These are phyloP conservation scores for Danio jaintianensis DNA, from an alignment of 2,797 vertebrate genomes.

Conservation along the genomic window DNA sequence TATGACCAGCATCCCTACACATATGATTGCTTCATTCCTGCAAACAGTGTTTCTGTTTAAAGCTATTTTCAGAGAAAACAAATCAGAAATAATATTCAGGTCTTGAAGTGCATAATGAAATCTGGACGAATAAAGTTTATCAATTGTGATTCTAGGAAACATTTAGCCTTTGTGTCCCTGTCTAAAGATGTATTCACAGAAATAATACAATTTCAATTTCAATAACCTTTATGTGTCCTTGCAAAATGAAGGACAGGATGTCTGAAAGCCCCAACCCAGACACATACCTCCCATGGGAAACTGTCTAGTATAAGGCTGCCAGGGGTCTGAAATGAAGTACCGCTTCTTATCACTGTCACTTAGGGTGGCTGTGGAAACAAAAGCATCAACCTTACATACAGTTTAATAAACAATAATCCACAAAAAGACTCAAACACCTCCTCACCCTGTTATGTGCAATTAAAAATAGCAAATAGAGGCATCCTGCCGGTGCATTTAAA, in stretches of 20 bases:
- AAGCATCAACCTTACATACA: constrained; percentile 50
- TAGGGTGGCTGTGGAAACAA: constrained; percentile 66
- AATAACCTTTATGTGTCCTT: constrained; percentile 28
- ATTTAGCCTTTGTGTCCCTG: neutral
- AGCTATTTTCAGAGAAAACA: neutral
- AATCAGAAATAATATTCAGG: neutral
- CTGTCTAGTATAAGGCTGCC: constrained; percentile 22
- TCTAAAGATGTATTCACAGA: neutral
- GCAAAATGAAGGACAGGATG: constrained; percentile 29
- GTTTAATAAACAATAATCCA: constrained; percentile 59
- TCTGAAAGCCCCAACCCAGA: constrained; percentile 37
- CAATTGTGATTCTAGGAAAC: neutral
- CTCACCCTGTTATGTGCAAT: constrained; percentile 61
- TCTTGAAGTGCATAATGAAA: neutral
- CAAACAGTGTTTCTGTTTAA: neutral
- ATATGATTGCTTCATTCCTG: neutral
- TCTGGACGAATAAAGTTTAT: neutral
- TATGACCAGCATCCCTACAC: neutral
- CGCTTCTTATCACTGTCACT: constrained; percentile 60
- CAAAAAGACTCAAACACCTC: constrained; percentile 65
- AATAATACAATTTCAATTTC: constrained; percentile 16
- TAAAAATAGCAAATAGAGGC: constrained; percentile 63
- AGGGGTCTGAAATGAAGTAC: constrained; percentile 41
- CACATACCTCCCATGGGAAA: constrained; percentile 35
- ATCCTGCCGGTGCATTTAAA: constrained; percentile 68